phyloP scores from a whole-genome alignment of 2,888 invertebrate genomes.

The Pelosia muscerda region DNA sequence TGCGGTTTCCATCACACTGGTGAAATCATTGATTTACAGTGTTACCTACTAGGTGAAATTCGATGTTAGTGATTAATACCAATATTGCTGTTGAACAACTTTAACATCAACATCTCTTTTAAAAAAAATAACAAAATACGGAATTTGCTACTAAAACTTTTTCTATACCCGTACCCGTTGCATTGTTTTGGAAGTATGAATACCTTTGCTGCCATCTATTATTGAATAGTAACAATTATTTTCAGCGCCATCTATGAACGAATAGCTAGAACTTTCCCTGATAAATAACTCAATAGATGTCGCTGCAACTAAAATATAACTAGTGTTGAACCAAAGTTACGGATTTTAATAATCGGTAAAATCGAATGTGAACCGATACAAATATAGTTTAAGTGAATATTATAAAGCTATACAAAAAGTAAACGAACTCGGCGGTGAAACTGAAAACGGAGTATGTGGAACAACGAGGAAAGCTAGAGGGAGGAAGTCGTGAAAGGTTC shows the following conservation, averaged over 20 bases:
- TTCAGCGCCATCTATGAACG: slow-evolving; percentile 3
- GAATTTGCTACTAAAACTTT: neutral
- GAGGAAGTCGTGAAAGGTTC: no score
- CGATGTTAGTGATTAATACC: neutral
- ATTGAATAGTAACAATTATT: slow-evolving; percentile 38
- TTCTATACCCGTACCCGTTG: neutral
- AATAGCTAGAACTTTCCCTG: neutral
- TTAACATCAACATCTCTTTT: neutral
- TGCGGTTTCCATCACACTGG: no score
- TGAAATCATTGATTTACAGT: no score
- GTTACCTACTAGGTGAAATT: no score
- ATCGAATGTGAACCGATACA: neutral
- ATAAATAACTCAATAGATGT: neutral
- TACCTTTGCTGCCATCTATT: slow-evolving; percentile 51
- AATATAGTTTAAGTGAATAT: no score
- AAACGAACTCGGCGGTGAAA: no score
- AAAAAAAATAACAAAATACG: neutral
- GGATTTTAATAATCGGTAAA: neutral
- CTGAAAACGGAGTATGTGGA: no score
- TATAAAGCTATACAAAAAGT: no score
- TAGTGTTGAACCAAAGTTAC: neutral
- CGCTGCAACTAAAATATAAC: neutral
- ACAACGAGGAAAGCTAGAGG: no score
- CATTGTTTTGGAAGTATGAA: neutral
- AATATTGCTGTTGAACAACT: neutral